Evolutionary conservation across 2,113 vertebrate genomes (phyloP), one percentile per base, ranked within the genome.

Genomic region (Psilopsiagon aurifrons): DNA sequence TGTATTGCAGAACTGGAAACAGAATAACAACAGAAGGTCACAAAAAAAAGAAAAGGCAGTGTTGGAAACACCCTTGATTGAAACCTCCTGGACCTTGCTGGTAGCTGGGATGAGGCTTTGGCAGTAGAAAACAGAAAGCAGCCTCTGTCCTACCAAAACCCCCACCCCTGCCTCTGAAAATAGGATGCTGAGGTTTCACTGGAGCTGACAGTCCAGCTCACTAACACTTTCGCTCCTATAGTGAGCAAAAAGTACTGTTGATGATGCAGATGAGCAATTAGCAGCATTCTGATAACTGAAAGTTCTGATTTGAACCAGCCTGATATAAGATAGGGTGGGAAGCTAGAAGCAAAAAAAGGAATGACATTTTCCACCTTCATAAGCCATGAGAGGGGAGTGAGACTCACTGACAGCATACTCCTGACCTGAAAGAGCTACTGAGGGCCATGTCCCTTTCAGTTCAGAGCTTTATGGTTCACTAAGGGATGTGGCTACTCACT

Each of bases 381-480:
- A 70, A 77, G 11, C 44, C 31, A 13, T 3, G 66, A 54, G 20
- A 69, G 4, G 3, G 7, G 16, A 70, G 29, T 0, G 1, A 62
- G 22, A 13, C 8, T 69, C 52, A 17, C 59, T 52, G 28, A 31
- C 3, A 20, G 3, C 2, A 3, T 17, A 9, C 3, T 59, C 2
- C 6, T 70, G 29, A 7, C 68, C n/a, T 44, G 24, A 6, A 77
- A 33, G 8, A 31, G 19, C 5, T 52, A 46, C 46, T 14, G n/a
- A 52, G 7, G 31, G 12, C 13, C 16, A 20, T 25, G 6, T 39
- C 19, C 12, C 29, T 69, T 82, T 80, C 27, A 46, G 1, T 39
- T 43, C 59, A 76, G 37, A 80, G 43, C 10, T 82, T 52, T 79
- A 18, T 44, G 22, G 1, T 64, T 89, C 70, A n/a, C 23, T 54